Percentiles rank a stretch among this genome's conserved stretches.
phyloP scores from a whole-genome alignment of 1,140 invertebrate genomes.

The Meloidogyne exigua region DNA sequence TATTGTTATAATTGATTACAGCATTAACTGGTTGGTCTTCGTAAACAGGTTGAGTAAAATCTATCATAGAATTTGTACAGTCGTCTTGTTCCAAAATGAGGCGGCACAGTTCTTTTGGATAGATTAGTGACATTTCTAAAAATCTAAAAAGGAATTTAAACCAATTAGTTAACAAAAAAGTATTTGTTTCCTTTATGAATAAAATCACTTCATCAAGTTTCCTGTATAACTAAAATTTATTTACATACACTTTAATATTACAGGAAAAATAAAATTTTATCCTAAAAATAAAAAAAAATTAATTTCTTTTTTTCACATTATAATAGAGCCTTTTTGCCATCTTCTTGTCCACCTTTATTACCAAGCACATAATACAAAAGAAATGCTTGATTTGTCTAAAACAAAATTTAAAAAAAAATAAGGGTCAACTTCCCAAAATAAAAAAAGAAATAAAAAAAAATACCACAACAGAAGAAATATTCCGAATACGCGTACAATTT shows the following conservation, averaged over 20 bases:
- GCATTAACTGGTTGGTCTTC: not conserved
- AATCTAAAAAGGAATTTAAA: not conserved
- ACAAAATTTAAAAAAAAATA: too few species aligned
- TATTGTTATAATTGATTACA: not conserved
- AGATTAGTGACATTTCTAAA: not conserved
- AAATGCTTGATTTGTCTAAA: slow-evolving; percentile 30
- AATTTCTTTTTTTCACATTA: not conserved
- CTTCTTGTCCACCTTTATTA: not conserved
- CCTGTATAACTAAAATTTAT: too few species aligned
- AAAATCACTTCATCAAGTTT: too few species aligned
- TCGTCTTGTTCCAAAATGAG: not conserved
- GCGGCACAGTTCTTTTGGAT: not conserved
- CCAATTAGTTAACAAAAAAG: not conserved
- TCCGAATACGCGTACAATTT: not conserved
- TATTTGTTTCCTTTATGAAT: not conserved
- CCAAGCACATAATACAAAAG: slow-evolving; percentile 28
- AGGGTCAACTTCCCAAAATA: too few species aligned
- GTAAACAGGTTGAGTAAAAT: not conserved
- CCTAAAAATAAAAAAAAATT: not conserved
- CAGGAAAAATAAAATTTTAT: not conserved
- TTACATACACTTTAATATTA: too few species aligned
- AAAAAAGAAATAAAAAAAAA: not conserved
- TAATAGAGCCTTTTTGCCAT: slow-evolving; percentile 9
- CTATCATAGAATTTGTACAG: not conserved
- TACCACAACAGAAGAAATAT: slow-evolving; percentile 8